Percentiles rank a stretch among this genome's conserved stretches.
These are phyloP conservation scores for Lophotriccus pileatus DNA, from an alignment of 2,797 vertebrate species.

Conservation along the genomic window DNA sequence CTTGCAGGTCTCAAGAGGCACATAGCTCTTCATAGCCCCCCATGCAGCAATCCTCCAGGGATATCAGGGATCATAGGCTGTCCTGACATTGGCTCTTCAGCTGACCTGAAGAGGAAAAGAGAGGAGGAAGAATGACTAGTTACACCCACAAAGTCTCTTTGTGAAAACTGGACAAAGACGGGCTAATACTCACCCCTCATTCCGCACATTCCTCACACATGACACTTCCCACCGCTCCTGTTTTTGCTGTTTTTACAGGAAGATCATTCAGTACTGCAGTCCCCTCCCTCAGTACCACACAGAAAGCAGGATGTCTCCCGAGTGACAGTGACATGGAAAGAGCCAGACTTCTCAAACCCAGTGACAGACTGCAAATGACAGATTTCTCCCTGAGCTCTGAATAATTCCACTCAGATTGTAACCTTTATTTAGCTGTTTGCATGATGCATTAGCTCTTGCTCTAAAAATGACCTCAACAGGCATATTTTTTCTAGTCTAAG, in stretches of 20 bases:
- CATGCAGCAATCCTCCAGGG: neutral
- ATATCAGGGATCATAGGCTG: neutral
- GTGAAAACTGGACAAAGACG: neutral
- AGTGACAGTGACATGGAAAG: conserved; percentile 1
- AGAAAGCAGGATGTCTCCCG: conserved; percentile 6
- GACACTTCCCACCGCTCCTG: neutral
- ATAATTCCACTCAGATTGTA: conserved; percentile 68
- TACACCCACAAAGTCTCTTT: neutral
- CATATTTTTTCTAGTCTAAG: conserved; percentile 24
- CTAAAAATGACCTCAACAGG: conserved; percentile 41
- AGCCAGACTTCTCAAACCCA: conserved; percentile 38
- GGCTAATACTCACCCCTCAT: conserved; percentile 22
- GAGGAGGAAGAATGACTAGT: neutral
- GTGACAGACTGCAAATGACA: conserved; percentile 62
- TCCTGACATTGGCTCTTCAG: neutral
- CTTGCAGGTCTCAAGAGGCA: neutral
- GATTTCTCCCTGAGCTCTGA: conserved; percentile 57
- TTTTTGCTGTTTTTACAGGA: neutral
- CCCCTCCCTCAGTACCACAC: neutral
- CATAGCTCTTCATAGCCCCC: neutral
- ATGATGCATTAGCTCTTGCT: conserved; percentile 66
- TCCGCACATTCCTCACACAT: neutral
- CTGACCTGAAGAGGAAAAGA: neutral
- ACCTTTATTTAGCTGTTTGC: conserved; percentile 72
- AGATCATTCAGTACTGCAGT: neutral